Evolutionary conservation across 2,888 invertebrate genomes (phyloP).

Genomic region (Drosophila sordidapex): DNA sequence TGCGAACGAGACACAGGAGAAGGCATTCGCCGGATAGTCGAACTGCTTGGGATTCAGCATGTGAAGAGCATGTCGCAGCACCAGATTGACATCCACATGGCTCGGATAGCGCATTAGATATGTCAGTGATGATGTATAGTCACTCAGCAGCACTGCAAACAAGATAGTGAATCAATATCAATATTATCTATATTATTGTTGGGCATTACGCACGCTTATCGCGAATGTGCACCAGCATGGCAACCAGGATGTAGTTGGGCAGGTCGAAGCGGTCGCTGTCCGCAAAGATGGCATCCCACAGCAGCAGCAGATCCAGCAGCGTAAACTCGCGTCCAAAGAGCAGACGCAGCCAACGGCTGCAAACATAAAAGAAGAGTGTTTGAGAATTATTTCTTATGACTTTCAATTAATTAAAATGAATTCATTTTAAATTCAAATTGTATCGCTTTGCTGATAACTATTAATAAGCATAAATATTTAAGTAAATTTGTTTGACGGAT

Average conservation of each 20-base stretch:
- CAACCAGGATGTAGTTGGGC: conserved; percentile 90
- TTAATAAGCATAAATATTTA: not conserved
- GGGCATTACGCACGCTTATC: conserved; percentile 87
- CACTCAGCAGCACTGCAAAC: conserved; percentile 86
- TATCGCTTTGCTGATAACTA: not conserved
- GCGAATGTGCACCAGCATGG: conserved; percentile 91
- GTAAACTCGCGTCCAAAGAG: conserved; percentile 94
- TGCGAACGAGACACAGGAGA: conserved; percentile 72
- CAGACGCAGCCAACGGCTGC: conserved; percentile 92
- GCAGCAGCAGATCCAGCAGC: conserved; percentile 89
- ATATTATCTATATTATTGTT: not conserved
- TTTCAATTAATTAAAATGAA: not conserved
- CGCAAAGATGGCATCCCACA: conserved; percentile 94
- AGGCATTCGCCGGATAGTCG: conserved; percentile 82
- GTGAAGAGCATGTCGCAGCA: conserved; percentile 87
- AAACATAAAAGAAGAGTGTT: not conserved
- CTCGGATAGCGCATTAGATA: conserved; percentile 89
- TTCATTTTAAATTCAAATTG: too few relatives aligned
- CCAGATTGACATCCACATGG: conserved; percentile 87
- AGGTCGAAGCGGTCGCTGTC: conserved; percentile 87
- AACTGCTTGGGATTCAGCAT: conserved; percentile 85
- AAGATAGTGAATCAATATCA: not conserved
- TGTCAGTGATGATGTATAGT: conserved; percentile 88
- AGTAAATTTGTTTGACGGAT: not conserved
- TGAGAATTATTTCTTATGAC: not conserved